Conservation (phyloP, 2,888 invertebrate genomes). For the Strigamia crassipes region DNA sequence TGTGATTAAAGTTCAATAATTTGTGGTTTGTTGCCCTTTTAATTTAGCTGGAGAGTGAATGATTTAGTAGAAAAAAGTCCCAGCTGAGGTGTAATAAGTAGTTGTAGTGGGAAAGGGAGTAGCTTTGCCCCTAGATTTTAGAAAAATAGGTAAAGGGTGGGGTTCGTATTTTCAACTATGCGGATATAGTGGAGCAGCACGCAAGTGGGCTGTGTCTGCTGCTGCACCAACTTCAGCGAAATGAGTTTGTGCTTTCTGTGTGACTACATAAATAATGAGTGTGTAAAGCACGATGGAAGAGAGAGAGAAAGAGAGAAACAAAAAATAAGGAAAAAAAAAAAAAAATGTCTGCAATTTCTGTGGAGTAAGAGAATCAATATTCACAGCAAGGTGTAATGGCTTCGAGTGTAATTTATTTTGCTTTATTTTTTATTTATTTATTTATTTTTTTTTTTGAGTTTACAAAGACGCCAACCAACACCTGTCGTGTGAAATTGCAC, state of each 20-base stretch:
- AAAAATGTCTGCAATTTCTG: slow-evolving; percentile 8
- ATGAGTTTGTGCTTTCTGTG: slow-evolving; percentile 42
- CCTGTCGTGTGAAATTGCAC: slow-evolving; percentile 28
- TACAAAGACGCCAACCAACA: background rate
- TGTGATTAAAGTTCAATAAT: slow-evolving; percentile 36
- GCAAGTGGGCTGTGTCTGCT: slow-evolving; percentile 38
- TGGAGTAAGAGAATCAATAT: slow-evolving; percentile 15
- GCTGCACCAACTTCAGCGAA: slow-evolving; percentile 15
- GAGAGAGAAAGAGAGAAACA: too few species aligned
- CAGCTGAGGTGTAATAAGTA: slow-evolving; percentile 14
- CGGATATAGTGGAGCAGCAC: slow-evolving; percentile 35
- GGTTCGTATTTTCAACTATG: slow-evolving; percentile 5
- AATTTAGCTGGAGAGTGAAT: background rate
- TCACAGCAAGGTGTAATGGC: slow-evolving; percentile 32
- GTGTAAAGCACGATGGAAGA: background rate
- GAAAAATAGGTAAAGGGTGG: slow-evolving; percentile 35
- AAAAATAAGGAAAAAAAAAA: background rate
- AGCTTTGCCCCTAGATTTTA: slow-evolving; percentile 4
- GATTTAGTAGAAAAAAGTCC: slow-evolving; percentile 22
- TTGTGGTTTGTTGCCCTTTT: slow-evolving; percentile 40
- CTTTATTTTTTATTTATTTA: background rate
- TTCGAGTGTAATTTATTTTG: background rate
- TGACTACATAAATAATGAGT: slow-evolving; percentile 38
- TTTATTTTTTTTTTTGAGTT: background rate
- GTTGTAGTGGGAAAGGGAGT: slow-evolving; percentile 33